Conservation (phyloP, 2,113 vertebrate genomes). For the Ellobius talpinus region DNA sequence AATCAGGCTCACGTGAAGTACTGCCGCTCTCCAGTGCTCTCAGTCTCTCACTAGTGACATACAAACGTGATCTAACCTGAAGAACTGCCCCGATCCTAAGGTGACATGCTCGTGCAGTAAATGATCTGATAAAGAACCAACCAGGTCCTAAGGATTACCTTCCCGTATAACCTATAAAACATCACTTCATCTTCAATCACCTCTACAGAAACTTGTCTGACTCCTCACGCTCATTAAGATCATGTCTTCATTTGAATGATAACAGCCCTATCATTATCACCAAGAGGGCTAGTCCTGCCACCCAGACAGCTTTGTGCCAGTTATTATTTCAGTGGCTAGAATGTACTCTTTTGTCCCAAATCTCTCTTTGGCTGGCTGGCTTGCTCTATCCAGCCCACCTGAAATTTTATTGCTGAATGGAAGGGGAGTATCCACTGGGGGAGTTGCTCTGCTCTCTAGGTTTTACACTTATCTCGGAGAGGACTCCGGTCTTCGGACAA, state of each 20-base stretch:
- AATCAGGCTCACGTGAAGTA: neutral
- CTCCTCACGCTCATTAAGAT: slow-evolving; percentile 33
- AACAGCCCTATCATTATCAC: slow-evolving; percentile 10
- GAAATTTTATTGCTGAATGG: slow-evolving; percentile 1
- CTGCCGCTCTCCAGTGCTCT: neutral
- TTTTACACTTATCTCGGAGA: slow-evolving; percentile 23
- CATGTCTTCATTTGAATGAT: slow-evolving; percentile 33
- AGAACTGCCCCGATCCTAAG: neutral
- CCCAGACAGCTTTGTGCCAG: neutral
- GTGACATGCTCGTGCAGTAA: neutral
- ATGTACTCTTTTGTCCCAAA: neutral
- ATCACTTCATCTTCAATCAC: slow-evolving; percentile 23
- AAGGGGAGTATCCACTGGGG: neutral
- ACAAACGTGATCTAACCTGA: neutral
- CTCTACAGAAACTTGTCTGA: slow-evolving; percentile 25
- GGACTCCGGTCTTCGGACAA: neutral
- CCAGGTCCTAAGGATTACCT: neutral
- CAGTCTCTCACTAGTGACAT: neutral
- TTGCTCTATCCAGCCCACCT: neutral
- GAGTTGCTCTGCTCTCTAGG: neutral
- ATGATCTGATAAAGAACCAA: neutral
- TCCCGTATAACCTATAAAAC: neutral
- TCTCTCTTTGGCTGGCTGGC: slow-evolving; percentile 17
- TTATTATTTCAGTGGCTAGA: neutral
- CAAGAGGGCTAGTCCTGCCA: neutral